Evolutionary conservation across 2,113 vertebrate species (phyloP).

Genomic region (Oophaga pumilio): DNA sequence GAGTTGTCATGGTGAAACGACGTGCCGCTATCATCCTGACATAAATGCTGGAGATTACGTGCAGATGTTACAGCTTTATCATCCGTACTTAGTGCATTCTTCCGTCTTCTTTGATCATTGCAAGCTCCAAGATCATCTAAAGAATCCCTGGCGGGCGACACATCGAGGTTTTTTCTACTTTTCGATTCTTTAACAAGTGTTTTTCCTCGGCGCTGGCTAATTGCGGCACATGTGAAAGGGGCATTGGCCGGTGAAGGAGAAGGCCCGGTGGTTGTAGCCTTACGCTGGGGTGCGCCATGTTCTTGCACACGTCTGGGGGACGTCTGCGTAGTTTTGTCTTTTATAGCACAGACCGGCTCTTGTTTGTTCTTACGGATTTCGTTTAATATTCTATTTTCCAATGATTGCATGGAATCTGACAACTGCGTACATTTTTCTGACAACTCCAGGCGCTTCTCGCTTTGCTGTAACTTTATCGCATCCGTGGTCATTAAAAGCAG

Average conservation of each 20-base stretch:
- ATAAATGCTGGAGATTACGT: neutral
- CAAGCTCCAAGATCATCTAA: neutral
- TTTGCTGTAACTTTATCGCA: slow-evolving; percentile 68
- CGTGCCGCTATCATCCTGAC: slow-evolving; percentile 35
- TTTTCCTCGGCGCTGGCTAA: neutral
- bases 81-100: neutral
- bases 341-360: neutral
- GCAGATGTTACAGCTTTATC: neutral
- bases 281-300: neutral
- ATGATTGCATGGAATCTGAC: slow-evolving; percentile 61
- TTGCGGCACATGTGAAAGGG: neutral
- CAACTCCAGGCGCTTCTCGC: slow-evolving; percentile 64
- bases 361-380: slow-evolving; percentile 62
- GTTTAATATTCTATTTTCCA: slow-evolving; percentile 57
- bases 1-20: neutral
- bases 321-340: slow-evolving; percentile 71
- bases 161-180: neutral
- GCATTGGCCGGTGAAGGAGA: neutral
- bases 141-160: neutral
- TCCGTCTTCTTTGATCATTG: neutral
- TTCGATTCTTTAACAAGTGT: neutral
- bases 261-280: neutral
- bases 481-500: slow-evolving; percentile 67
- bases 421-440: slow-evolving; percentile 62
- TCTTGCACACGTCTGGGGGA: slow-evolving; percentile 62